Evolutionary conservation across 1,140 invertebrate genomes (phyloP).

Genomic region (Pseudobourletiella spinata): DNA sequence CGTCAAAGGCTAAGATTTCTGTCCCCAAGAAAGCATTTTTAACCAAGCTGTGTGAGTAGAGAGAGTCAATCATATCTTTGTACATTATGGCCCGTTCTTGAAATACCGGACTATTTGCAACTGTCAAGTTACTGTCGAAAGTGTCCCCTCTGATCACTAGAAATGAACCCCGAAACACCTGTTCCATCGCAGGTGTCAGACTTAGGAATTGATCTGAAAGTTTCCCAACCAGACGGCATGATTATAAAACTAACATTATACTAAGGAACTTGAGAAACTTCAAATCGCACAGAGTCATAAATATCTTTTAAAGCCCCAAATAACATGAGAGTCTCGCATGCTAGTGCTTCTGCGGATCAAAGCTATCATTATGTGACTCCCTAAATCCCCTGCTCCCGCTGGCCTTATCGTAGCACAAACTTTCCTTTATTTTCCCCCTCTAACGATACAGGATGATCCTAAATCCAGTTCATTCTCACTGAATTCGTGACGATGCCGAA

Average conservation of each 20-base stretch:
- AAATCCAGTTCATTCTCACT: too few relatives aligned
- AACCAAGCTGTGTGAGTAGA: constrained; percentile 60
- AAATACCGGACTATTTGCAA: constrained; percentile 50
- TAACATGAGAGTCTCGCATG: too few relatives aligned
- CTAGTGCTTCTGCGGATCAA: too few relatives aligned
- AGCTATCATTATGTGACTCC: too few relatives aligned
- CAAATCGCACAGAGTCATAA: too few relatives aligned
- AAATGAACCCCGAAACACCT: constrained; percentile 63
- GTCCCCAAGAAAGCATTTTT: constrained; percentile 56
- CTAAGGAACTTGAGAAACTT: background rate
- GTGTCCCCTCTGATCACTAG: constrained; percentile 54
- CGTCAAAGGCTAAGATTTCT: constrained; percentile 67
- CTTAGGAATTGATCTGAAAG: constrained; percentile 68
- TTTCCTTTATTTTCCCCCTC: too few relatives aligned
- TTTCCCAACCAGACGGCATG: constrained; percentile 16
- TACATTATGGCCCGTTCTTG: constrained; percentile 59
- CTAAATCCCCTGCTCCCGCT: too few relatives aligned
- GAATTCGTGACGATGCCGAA: too few relatives aligned
- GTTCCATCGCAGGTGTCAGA: constrained; percentile 61
- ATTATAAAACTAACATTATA: background rate
- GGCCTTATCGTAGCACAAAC: too few relatives aligned
- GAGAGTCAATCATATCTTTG: constrained; percentile 60
- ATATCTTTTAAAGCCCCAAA: too few relatives aligned
- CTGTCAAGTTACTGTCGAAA: constrained; percentile 53
- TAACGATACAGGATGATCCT: too few relatives aligned